Base-by-base conservation (phyloP, 2,113 vertebrate species). In the Calypte anna region DNA sequence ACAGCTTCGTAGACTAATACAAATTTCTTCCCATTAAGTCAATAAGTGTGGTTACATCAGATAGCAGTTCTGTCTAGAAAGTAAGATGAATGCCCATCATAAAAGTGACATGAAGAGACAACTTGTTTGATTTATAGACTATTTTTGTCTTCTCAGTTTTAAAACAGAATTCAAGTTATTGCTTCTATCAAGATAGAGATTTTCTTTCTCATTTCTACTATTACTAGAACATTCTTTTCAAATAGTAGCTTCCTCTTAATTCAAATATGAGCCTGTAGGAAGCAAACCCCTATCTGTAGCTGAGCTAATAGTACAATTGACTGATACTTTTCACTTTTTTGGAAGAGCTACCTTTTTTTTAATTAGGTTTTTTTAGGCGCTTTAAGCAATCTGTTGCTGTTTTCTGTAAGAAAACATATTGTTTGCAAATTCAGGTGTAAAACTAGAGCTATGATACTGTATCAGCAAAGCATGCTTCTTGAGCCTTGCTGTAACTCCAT, bases 11-110 rank as follows among this genome's bases (percentile, higher is more conserved):
- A 86, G 94, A 93, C 96, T 95, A 82, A 96, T 97, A 97, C 86
- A 95, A 93, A 97, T 97, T 94, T 96, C 84, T 96, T 92, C 94
- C 91, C 93, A 96, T 97, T 97, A 97, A 97, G 96, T 97, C 95
- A 97, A 95, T 96, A 97, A 97, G 93, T 59, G 0, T 94, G 90
- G 91, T 96, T 96, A 94, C 93, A 92, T 97, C 96, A 97, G 97
- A 96, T 94, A 96, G 94, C 93, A 84, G 55, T 84, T 88, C 94
- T 95, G 93, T 91, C 95, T 86, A 78, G 93, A 94, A 95, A 91
- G 70, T 33, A 62, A 96, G 94, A 97, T 97, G 96, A 96, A 97
- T 95, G 90, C 70, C 84, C 82, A 38, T 96, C 95, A 96, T 97
- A 96, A 97, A 97, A 96, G 86, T 96, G 94, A 94, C 87, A 69